phyloP scores from a whole-genome alignment of 2,113 vertebrate genomes.

The Tragelaphus imberbis region DNA sequence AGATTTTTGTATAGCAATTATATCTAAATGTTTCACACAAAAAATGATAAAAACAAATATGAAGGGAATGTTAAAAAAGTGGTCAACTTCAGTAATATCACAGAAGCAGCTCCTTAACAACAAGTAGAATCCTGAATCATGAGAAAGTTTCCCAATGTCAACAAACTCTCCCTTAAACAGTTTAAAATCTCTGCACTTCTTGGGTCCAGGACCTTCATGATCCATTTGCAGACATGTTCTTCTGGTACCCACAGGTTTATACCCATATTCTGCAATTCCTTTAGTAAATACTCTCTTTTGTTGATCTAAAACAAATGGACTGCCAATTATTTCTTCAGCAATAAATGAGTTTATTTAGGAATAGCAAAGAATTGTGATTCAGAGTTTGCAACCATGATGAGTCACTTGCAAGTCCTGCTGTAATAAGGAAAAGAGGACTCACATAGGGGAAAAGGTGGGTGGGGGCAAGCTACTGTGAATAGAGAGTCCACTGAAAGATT shows the following conservation, averaged over 20 bases:
- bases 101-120: neutral
- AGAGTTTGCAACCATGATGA: neutral
- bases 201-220: neutral
- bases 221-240: neutral
- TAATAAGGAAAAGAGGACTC: neutral
- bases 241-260: fast-evolving
- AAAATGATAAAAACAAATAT: neutral
- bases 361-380: neutral
- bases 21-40: neutral
- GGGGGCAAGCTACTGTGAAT: neutral
- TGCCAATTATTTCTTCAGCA: neutral
- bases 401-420: neutral
- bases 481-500: no score
- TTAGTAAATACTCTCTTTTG: neutral
- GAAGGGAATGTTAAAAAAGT: no score
- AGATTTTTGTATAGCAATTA: neutral
- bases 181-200: neutral
- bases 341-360: neutral
- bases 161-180: neutral
- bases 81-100: neutral
- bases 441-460: neutral
- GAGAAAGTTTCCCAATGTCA: neutral
- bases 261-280: neutral
- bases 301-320: neutral
- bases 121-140: neutral